phyloP scores from a whole-genome alignment of 2,113 vertebrate genomes.

The Pachypanchax playfairii region DNA sequence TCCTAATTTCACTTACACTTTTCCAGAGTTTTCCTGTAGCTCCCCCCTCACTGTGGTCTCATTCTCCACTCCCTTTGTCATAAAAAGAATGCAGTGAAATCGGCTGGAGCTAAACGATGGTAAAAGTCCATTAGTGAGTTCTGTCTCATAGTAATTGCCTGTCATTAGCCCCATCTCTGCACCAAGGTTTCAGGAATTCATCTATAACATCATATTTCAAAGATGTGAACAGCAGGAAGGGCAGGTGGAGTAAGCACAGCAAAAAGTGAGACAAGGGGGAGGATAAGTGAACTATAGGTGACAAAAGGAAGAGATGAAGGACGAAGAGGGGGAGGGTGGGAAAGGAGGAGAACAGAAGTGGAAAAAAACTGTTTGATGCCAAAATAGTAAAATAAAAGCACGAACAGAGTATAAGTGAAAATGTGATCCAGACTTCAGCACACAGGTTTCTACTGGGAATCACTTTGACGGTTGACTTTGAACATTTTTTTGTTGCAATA shows the following conservation, averaged over 20 bases:
- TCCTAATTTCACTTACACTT: background rate
- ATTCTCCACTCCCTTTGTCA: background rate
- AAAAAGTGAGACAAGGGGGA: conserved; percentile 3
- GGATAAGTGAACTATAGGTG: conserved; percentile 9
- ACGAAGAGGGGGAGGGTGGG: conserved; percentile 5
- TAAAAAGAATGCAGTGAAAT: conserved; percentile 22
- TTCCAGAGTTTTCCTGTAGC: background rate
- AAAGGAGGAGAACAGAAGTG: background rate
- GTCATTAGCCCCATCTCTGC: conserved; percentile 47
- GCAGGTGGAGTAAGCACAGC: background rate
- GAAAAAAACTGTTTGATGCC: background rate
- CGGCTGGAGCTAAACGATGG: conserved; percentile 44
- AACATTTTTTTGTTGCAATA: background rate
- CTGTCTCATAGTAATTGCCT: conserved; percentile 59
- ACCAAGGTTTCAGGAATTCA: conserved; percentile 43
- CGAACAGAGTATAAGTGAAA: background rate
- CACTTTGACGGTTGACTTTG: background rate
- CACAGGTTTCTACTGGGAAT: background rate
- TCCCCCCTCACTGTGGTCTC: background rate
- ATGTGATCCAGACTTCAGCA: background rate
- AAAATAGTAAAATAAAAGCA: background rate
- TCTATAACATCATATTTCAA: conserved; percentile 41
- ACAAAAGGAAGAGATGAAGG: conserved; percentile 11
- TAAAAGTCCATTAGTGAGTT: conserved; percentile 60
- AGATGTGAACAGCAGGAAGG: conserved; percentile 23